Evolutionary conservation across 2,888 invertebrate genomes (phyloP), one percentile per base, ranked within the genome.

Genomic region (Napeogenes inachia): DNA sequence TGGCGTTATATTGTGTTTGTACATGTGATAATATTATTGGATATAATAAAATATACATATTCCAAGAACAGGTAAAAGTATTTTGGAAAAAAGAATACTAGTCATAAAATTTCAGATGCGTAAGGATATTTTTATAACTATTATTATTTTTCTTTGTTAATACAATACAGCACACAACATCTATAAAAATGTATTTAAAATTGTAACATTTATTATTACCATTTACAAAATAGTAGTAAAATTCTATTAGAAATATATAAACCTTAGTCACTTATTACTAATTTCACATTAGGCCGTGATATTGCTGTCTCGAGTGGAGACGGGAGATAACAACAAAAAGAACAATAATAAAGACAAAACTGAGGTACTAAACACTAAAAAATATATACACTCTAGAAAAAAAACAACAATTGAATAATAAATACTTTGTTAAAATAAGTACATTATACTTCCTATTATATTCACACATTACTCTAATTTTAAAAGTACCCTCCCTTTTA

Each of bases 221-320:
- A 54, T 57, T 54, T 54, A 54, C 42, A 61, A 61, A 57, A 45
- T 56, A 54, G 47, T 63, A 60, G 42, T 63, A 60, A 57, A 63
- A 56, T 50, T 64, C 58, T 59, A 63, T 63, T 57, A 66, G 59
- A 64, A 61, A 61, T 61, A 61, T 53, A 55, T 57, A 55, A 55
- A 59, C 33, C 35, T 57, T 60, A 64, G 64, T 64, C 62, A 50
- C 61, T 66, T 68, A 64, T 4, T 46, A 38, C 58, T 65, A 64
- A 66, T 66, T 69, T 66, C 66, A 60, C 47, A 54, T 66, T 68
- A 69, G 68, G 68, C 69, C 68, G 60, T 57, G 54, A 62, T 42
- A 53, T 56, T 42, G 13, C 54, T 60, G 32, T 45, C 38, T 54
- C 54, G 56, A 32, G 42, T 3, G 8, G 30, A 50, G 30, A 30